phyloP scores from a whole-genome alignment of 2,113 vertebrate species.

The Phodopus roborovskii region DNA sequence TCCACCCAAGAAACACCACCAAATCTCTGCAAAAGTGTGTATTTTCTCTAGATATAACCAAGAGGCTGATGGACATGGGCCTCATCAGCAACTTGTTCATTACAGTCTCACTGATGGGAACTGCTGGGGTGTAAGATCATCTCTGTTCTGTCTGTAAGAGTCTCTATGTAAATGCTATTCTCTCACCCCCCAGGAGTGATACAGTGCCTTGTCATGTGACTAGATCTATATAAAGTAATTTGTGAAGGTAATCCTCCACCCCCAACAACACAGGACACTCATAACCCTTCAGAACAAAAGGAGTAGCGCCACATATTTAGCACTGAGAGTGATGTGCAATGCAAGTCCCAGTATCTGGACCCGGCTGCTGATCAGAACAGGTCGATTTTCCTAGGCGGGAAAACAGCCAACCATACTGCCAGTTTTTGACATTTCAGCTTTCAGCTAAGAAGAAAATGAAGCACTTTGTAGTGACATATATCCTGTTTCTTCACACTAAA shows the following conservation, averaged over 20 bases:
- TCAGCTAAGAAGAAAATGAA: not conserved
- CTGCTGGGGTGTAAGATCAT: not conserved
- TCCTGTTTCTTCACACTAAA: constrained; percentile 14
- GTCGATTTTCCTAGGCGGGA: not conserved
- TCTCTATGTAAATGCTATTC: not conserved
- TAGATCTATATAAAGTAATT: not conserved
- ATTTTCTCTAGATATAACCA: not conserved
- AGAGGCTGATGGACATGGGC: not conserved
- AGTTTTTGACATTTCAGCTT: not conserved
- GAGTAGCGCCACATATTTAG: not conserved
- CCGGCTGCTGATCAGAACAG: not conserved
- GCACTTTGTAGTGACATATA: not conserved
- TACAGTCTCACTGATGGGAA: not conserved
- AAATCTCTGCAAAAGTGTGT: not conserved
- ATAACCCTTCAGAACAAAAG: not conserved
- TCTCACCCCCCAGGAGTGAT: not conserved
- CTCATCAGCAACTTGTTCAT: not conserved
- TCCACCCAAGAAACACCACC: not conserved
- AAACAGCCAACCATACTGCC: not conserved
- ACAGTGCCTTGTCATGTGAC: not conserved
- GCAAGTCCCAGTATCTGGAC: not conserved
- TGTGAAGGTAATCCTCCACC: not conserved
- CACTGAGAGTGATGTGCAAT: not conserved
- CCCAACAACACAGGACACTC: not conserved
- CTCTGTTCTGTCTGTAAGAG: not conserved